Evolutionary conservation across 35 echinoderm and acorn worm species (phyloP).

Genomic region (Apostichopus parvimensis): DNA sequence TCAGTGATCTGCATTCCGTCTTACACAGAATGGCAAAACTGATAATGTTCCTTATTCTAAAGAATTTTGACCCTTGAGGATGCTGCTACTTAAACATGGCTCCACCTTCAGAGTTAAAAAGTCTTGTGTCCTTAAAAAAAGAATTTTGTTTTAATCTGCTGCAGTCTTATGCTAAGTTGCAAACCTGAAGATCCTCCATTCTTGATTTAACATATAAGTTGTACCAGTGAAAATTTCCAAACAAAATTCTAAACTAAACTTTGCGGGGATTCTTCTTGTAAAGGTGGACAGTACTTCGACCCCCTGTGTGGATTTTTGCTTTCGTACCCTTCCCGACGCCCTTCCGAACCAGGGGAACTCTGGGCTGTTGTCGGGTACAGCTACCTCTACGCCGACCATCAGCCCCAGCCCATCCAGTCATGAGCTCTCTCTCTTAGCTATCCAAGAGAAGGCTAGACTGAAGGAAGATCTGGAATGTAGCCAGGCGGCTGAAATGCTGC

Average conservation of each 20-base stretch:
- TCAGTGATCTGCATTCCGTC: too few relatives aligned
- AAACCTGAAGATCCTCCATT: too few relatives aligned
- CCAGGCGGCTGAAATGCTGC: slow-evolving; percentile 66
- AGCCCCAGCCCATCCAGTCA: slow-evolving; percentile 72
- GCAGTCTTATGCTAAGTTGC: too few relatives aligned
- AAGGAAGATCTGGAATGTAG: slow-evolving; percentile 63
- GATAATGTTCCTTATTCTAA: too few relatives aligned
- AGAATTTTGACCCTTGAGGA: too few relatives aligned
- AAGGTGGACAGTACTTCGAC: slow-evolving; percentile 79
- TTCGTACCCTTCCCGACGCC: slow-evolving; percentile 64
- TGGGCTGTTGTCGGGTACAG: neutral
- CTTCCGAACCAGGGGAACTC: neutral
- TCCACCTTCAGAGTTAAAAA: too few relatives aligned
- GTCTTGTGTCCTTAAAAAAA: too few relatives aligned
- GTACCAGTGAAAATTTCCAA: too few relatives aligned
- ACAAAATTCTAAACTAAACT: neutral
- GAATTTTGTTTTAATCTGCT: too few relatives aligned
- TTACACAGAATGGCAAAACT: too few relatives aligned
- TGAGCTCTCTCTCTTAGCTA: slow-evolving; percentile 36
- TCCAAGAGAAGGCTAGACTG: slow-evolving; percentile 1
- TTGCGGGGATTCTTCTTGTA: neutral
- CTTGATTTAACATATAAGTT: too few relatives aligned
- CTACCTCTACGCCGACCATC: slow-evolving; percentile 48
- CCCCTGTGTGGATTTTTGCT: slow-evolving; percentile 94
- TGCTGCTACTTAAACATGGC: too few relatives aligned